phyloP scores from a whole-genome alignment of 2,797 vertebrate species.

The Pangasius macronema region DNA sequence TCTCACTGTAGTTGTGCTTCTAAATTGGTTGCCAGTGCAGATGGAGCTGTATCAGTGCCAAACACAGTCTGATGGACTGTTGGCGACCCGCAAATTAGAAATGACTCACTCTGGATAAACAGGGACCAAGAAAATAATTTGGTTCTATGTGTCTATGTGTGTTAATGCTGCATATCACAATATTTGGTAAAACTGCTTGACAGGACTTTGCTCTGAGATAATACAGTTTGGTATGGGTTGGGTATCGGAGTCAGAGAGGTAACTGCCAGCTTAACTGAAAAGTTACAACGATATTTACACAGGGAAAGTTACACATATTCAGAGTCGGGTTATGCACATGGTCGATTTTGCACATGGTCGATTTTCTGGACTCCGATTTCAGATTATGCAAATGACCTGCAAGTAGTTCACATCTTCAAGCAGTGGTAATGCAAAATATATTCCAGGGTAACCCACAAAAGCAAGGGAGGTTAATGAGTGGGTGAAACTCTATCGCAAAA shows the following conservation, averaged over 20 bases:
- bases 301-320: neutral
- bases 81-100: constrained; percentile 11
- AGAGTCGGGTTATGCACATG: neutral
- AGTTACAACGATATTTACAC: neutral
- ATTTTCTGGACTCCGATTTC: neutral
- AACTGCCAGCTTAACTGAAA: neutral
- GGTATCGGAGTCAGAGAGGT: neutral
- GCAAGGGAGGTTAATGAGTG: too few relatives aligned
- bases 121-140: neutral
- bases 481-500: neutral
- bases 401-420: neutral
- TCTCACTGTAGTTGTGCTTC: constrained; percentile 4
- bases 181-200: neutral
- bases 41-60: constrained; percentile 32
- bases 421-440: neutral
- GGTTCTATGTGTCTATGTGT: neutral
- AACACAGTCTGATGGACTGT: constrained; percentile 11
- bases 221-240: too few relatives aligned
- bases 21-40: constrained; percentile 31
- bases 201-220: neutral
- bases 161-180: neutral
- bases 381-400: neutral
- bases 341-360: neutral
- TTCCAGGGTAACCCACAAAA: neutral
- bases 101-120: constrained; percentile 5